Conservation (phyloP, 2,113 vertebrate species). For the Hyperopisus bebe region DNA sequence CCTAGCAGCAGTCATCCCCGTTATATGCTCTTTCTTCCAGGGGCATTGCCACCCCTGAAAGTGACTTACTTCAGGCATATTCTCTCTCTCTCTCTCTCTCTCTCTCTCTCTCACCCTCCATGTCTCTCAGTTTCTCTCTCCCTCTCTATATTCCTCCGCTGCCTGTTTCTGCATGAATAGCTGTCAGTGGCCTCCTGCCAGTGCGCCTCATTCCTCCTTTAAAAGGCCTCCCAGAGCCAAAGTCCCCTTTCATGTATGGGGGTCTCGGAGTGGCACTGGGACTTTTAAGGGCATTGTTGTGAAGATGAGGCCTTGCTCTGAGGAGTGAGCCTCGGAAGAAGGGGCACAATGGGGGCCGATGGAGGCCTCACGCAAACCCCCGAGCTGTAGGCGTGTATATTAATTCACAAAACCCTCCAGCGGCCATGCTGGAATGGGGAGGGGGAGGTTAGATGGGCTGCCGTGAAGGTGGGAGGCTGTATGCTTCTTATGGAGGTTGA, state of each 20-base stretch:
- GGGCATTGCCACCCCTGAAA: slow-evolving; percentile 70
- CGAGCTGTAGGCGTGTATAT: slow-evolving; percentile 55
- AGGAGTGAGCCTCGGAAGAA: slow-evolving; percentile 58
- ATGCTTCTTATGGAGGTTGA: background rate
- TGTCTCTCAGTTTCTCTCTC: slow-evolving; percentile 23
- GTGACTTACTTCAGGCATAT: slow-evolving; percentile 67
- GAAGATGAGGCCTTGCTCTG: slow-evolving; percentile 56
- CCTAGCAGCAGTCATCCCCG: slow-evolving; percentile 68
- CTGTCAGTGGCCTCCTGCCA: slow-evolving; percentile 66
- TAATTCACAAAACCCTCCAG: slow-evolving; percentile 33
- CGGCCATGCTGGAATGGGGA: slow-evolving; percentile 2
- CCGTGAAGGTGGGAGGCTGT: background rate
- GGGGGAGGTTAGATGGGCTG: background rate
- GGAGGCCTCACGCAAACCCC: slow-evolving; percentile 55
- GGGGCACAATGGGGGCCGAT: slow-evolving; percentile 56
- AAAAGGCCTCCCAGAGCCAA: slow-evolving; percentile 47
- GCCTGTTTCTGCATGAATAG: slow-evolving; percentile 72
- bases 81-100: slow-evolving; percentile 32
- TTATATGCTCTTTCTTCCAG: slow-evolving; percentile 60
- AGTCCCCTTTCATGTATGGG: slow-evolving; percentile 66
- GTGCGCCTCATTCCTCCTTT: slow-evolving; percentile 46
- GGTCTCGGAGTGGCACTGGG: slow-evolving; percentile 67
- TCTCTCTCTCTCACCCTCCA: slow-evolving; percentile 38
- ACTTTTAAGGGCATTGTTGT: slow-evolving; percentile 60
- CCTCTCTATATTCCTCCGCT: slow-evolving; percentile 46